Base-by-base conservation (phyloP, 2,797 vertebrate species). In the Rhinichthys osculus region DNA sequence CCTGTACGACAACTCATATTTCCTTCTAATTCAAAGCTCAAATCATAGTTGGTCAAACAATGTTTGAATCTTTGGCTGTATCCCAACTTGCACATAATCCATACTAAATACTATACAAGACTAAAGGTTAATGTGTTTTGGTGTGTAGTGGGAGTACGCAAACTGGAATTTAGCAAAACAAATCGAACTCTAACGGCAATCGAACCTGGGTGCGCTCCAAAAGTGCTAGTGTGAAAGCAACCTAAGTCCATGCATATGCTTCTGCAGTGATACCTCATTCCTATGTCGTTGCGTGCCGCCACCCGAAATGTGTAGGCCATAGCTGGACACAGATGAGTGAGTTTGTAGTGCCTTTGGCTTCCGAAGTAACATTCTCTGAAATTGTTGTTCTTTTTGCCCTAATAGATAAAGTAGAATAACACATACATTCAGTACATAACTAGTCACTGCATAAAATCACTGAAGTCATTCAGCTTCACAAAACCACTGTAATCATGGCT, bases 321-420 rank as follows among this genome's bases (percentile, higher is more conserved):
- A 67, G 97, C 97, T 0, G 98, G 97, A 90, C 96, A 97, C 50
- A 99, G 96, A 83, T 97, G 97, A 1, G 96, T 96, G 90, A 98
- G 78, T 90, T 97, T 99, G 95, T 94, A 97, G 92, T 99, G 98
- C 94, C 97, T 96, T 93, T 98, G 98, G 95, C 92, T 97, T 87
- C 98, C 98, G 77, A 97, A 97, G 94, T 97, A 98, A 92, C 96
- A 99, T 94, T 99, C 97, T 96, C 96, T 96, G 95, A 99, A 99
- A 89, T 96, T 94, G 84, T 96, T 97, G 95, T 97, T 99, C 92
- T 97, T 96, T 92, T 98, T 99, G 81, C 98, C 98, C 98, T 99
- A 78, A 23, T 21, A 66, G 66, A 71, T 71, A 17, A 84, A 73
- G 38, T 19, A 66, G 35, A 66, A 52, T 47, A 66, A 33, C 30